Conservation (phyloP, 2,797 vertebrate genomes). For the Aselliscus stoliczkanus region DNA sequence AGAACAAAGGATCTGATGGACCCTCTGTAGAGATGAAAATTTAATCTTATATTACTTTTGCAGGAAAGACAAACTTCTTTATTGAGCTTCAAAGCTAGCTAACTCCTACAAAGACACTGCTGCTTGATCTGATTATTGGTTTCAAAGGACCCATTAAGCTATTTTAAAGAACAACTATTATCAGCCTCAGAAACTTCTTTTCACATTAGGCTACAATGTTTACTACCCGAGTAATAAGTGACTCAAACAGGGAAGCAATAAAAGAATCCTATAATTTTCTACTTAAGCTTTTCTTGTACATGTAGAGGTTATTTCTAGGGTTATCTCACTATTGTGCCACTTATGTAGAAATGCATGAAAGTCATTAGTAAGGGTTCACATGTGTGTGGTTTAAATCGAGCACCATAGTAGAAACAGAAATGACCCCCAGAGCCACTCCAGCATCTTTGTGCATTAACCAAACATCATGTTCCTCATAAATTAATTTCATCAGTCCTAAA, state of each 20-base stretch:
- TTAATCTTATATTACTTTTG: neutral
- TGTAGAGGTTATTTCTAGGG: neutral
- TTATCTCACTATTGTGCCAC: neutral
- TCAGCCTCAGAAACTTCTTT: neutral
- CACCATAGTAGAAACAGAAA: neutral
- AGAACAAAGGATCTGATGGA: neutral
- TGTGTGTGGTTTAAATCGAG: neutral
- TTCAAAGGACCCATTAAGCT: slow-evolving; percentile 35
- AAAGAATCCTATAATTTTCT: neutral
- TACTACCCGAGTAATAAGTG: neutral
- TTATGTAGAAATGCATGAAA: neutral
- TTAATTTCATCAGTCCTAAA: neutral
- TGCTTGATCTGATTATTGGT: slow-evolving; percentile 2
- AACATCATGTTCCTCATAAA: neutral
- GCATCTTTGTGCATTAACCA: neutral
- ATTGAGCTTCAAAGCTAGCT: neutral
- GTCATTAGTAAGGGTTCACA: neutral
- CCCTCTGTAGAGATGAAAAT: neutral
- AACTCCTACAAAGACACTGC: neutral
- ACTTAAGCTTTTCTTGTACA: neutral
- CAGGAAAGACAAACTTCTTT: neutral
- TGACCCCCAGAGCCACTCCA: neutral
- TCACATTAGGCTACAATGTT: neutral
- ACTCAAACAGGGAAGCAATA: neutral
- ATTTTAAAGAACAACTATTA: slow-evolving; percentile 42